phyloP scores from a whole-genome alignment of 1,140 invertebrate species.

The Atopsyche davidsoni region DNA sequence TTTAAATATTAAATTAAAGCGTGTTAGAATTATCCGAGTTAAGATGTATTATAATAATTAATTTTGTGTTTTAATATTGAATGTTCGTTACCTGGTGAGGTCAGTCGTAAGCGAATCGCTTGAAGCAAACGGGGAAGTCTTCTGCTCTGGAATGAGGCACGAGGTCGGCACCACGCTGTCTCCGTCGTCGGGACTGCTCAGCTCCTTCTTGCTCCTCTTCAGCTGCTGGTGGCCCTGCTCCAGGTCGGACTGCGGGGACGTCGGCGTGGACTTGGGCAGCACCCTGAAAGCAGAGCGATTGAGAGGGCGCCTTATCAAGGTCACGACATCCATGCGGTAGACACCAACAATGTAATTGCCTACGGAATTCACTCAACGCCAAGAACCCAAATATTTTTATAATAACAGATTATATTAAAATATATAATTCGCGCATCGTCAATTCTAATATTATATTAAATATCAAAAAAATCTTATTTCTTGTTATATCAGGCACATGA shows the following conservation, averaged over 20 bases:
- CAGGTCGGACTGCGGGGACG: constrained; percentile 44
- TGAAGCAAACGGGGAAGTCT: constrained; percentile 67
- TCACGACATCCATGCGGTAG: no score
- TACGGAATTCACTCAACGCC: no score
- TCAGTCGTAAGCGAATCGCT: constrained; percentile 73
- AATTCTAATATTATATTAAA: no score
- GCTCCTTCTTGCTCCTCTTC: constrained; percentile 25
- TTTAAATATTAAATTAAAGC: background rate
- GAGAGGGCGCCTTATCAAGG: no score
- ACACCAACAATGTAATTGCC: no score
- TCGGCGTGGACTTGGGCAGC: constrained; percentile 45
- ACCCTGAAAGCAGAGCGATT: constrained; percentile 20
- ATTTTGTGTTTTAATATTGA: background rate
- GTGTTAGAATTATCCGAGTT: background rate
- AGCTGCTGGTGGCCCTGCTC: constrained; percentile 28
- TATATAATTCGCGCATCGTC: no score
- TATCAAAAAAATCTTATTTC: no score
- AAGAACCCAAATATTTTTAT: no score
- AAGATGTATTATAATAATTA: background rate
- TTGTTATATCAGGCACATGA: no score
- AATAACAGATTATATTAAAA: no score
- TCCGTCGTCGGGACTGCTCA: constrained; percentile 33
- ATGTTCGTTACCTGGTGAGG: constrained; percentile 46
- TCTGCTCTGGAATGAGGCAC: constrained; percentile 35
- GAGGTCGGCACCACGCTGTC: constrained; percentile 40